phyloP scores from a whole-genome alignment of 1,140 invertebrate genomes.

The Spodoptera frugiperda region DNA sequence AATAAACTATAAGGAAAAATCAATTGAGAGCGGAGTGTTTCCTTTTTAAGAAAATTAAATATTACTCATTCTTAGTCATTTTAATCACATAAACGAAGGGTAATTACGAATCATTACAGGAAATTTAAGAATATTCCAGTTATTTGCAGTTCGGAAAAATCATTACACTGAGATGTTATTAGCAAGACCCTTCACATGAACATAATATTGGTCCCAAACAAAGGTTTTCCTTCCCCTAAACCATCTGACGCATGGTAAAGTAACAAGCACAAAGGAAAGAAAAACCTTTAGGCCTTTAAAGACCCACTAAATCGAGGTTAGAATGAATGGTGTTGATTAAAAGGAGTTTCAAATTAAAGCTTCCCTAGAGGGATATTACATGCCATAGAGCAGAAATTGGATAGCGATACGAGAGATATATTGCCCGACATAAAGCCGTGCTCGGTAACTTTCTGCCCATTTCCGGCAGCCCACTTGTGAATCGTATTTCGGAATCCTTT shows the following conservation, averaged over 20 bases:
- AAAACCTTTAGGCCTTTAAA: slow-evolving; percentile 26
- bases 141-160: too few relatives aligned
- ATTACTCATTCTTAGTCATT: neutral
- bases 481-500: slow-evolving; percentile 83
- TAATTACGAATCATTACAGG: neutral
- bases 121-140: too few relatives aligned
- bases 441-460: slow-evolving; percentile 80
- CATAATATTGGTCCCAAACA: neutral
- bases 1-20: slow-evolving; percentile 37
- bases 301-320: slow-evolving; percentile 24
- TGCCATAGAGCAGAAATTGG: slow-evolving; percentile 82
- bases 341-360: slow-evolving; percentile 76
- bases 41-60: neutral
- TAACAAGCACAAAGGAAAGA: slow-evolving; percentile 5
- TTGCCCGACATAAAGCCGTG: slow-evolving; percentile 77
- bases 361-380: slow-evolving; percentile 75
- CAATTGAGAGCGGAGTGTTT: slow-evolving; percentile 21
- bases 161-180: too few relatives aligned
- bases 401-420: slow-evolving; percentile 82
- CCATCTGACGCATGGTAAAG: slow-evolving; percentile 29
- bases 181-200: too few relatives aligned
- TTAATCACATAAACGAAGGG: neutral
- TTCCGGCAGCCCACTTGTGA: slow-evolving; percentile 81
- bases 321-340: slow-evolving; percentile 72
- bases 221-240: slow-evolving; percentile 2